These are phyloP conservation scores for Pollenia labialis DNA, from an alignment of 2,888 invertebrate species.

Conservation along the genomic window DNA sequence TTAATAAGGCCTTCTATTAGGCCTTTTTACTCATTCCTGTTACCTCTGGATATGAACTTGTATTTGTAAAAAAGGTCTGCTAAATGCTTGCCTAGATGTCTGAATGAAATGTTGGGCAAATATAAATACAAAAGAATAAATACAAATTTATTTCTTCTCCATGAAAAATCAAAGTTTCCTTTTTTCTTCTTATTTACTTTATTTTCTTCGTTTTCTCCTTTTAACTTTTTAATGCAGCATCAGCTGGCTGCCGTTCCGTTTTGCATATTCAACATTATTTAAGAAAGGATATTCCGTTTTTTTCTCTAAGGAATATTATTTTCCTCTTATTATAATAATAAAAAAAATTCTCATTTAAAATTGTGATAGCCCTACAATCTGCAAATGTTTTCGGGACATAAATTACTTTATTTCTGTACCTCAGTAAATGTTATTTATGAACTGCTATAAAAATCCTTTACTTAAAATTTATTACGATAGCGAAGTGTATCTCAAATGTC, in stretches of 20 bases:
- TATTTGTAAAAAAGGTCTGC: conserved; percentile 31
- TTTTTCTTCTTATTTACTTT: conserved; percentile 28
- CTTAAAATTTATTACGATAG: not conserved
- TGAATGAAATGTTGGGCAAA: conserved; percentile 49
- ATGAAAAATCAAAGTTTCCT: conserved; percentile 60
- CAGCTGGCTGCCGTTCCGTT: conserved; percentile 63
- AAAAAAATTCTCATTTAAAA: conserved; percentile 48
- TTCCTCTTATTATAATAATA: conserved; percentile 25
- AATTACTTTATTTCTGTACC: not conserved
- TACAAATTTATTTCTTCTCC: conserved; percentile 63
- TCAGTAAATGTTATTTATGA: conserved; percentile 22
- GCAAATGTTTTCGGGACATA: not conserved
- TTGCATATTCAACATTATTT: conserved; percentile 68
- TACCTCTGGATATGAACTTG: not conserved
- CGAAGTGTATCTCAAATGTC: conserved; percentile 51
- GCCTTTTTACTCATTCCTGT: too few relatives aligned
- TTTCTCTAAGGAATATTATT: conserved; percentile 61
- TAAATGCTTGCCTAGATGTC: conserved; percentile 49
- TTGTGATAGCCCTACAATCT: conserved; percentile 46
- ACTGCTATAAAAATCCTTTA: not conserved
- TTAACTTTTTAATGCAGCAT: conserved; percentile 63
- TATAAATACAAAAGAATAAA: conserved; percentile 47
- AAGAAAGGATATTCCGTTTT: conserved; percentile 62
- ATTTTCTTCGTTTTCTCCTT: conserved; percentile 37
- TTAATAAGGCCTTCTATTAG: not conserved